Conservation (phyloP, 2,797 vertebrate species). For the Galaxias olidus region DNA sequence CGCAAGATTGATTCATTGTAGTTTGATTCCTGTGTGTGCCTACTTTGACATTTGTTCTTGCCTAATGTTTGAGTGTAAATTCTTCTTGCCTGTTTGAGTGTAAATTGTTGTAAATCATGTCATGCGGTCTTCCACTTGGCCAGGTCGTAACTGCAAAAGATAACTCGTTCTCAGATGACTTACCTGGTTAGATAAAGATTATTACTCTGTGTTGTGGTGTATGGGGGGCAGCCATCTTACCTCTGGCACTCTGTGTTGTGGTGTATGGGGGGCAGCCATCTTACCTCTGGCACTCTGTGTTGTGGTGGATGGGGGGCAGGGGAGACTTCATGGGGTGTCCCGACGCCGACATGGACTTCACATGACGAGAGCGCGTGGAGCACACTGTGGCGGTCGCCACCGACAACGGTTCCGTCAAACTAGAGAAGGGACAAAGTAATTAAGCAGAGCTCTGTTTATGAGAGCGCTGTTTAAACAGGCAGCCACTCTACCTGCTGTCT, state of each 20-base stretch:
- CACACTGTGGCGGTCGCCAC: conserved; percentile 71
- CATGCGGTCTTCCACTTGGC: too few species aligned
- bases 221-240: conserved; percentile 65
- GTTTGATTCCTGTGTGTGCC: too few species aligned
- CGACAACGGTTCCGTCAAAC: conserved; percentile 86
- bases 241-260: conserved; percentile 92
- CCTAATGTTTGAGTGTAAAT: too few species aligned
- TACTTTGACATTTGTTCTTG: too few species aligned
- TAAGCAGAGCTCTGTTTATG: too few species aligned
- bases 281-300: conserved; percentile 92
- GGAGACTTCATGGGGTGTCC: conserved; percentile 94
- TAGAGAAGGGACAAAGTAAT: conserved; percentile 43
- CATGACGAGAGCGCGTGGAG: conserved; percentile 90
- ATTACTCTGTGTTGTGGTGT: not conserved
- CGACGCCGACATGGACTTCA: conserved; percentile 98
- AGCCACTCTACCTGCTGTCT: conserved; percentile 80
- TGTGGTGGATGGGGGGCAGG: conserved; percentile 94
- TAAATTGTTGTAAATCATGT: too few species aligned
- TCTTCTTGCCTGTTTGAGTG: too few species aligned
- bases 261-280: conserved; percentile 89
- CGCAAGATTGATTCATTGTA: too few species aligned
- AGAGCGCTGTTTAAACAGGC: too few species aligned
- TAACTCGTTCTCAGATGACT: too few species aligned
- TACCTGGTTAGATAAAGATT: too few species aligned
- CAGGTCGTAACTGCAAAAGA: too few species aligned